A percentile compares a stretch with the other conserved stretches of the same genome.
Evolutionary conservation across 2,113 vertebrate species (phyloP).

Genomic region (Hystrix brachyura): DNA sequence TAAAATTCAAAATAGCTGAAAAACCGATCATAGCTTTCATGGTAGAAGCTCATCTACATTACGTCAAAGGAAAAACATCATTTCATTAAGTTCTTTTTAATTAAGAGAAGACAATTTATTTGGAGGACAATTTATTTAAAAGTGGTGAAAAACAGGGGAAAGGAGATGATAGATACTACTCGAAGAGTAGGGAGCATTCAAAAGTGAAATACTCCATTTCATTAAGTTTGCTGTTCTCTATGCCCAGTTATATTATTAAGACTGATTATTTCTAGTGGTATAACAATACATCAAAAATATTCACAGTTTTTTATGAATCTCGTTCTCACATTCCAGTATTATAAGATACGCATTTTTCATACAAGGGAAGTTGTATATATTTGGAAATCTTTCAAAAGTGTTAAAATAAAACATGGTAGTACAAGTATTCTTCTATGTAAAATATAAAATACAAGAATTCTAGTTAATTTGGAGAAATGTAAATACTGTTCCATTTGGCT

Average conservation of each 20-base stretch:
- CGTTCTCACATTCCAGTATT: neutral
- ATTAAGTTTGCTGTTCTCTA: neutral
- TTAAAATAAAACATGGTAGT: neutral
- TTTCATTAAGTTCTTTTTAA: neutral
- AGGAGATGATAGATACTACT: too few species aligned
- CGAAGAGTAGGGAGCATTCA: too few species aligned
- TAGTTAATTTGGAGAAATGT: neutral
- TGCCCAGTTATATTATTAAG: neutral
- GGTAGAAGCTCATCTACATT: neutral
- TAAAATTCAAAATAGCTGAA: neutral
- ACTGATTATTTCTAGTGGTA: neutral
- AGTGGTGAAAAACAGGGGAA: too few species aligned
- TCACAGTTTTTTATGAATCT: neutral
- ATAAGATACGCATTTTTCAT: neutral
- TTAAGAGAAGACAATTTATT: too few species aligned
- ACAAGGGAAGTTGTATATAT: neutral
- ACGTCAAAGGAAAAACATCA: neutral
- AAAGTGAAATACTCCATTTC: neutral
- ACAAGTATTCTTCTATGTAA: neutral
- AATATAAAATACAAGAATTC: neutral
- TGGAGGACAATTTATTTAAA: too few species aligned
- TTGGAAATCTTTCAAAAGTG: neutral
- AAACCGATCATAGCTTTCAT: neutral
- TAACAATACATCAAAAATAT: neutral
- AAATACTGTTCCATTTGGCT: neutral